A percentile compares a stretch with the other conserved stretches of the same genome.
Evolutionary conservation across 2,888 invertebrate species (phyloP).

Genomic region (Camponotus fellah): DNA sequence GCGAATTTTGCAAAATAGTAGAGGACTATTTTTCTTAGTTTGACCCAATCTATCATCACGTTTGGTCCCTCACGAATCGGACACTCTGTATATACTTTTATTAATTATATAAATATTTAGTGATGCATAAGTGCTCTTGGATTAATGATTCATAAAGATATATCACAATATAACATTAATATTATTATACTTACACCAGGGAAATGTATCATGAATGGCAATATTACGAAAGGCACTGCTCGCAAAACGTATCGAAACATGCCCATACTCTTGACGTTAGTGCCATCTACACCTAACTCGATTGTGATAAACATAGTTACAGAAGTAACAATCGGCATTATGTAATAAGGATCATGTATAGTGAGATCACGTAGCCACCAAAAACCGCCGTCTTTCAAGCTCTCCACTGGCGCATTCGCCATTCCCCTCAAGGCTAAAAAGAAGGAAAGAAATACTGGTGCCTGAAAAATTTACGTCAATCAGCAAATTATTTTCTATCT

Average conservation of each 20-base stretch:
- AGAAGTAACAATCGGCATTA: conserved; percentile 95
- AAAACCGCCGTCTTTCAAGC: conserved; percentile 95
- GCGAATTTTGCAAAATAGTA: too few relatives aligned
- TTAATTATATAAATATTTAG: background rate
- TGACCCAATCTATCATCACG: too few relatives aligned
- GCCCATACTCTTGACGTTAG: conserved; percentile 88
- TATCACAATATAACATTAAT: conserved; percentile 19
- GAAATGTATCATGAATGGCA: conserved; percentile 95
- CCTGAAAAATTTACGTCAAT: conserved; percentile 83
- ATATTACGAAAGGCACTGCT: conserved; percentile 92
- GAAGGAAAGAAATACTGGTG: conserved; percentile 96
- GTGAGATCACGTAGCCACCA: conserved; percentile 98
- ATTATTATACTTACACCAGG: conserved; percentile 89
- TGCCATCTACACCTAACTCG: conserved; percentile 93
- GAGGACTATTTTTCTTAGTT: too few relatives aligned
- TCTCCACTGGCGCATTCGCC: conserved; percentile 96
- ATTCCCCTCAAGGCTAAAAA: conserved; percentile 95
- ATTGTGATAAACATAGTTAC: conserved; percentile 93
- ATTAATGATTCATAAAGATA: conserved; percentile 14
- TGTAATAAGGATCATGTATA: conserved; percentile 94
- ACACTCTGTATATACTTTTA: too few relatives aligned
- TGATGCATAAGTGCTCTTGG: background rate
- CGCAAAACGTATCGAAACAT: conserved; percentile 92
- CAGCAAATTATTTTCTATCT: conserved; percentile 14
- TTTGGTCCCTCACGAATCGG: too few relatives aligned